phyloP scores from a whole-genome alignment of 2,113 vertebrate species.

The Protobothrops mucrosquamatus region DNA sequence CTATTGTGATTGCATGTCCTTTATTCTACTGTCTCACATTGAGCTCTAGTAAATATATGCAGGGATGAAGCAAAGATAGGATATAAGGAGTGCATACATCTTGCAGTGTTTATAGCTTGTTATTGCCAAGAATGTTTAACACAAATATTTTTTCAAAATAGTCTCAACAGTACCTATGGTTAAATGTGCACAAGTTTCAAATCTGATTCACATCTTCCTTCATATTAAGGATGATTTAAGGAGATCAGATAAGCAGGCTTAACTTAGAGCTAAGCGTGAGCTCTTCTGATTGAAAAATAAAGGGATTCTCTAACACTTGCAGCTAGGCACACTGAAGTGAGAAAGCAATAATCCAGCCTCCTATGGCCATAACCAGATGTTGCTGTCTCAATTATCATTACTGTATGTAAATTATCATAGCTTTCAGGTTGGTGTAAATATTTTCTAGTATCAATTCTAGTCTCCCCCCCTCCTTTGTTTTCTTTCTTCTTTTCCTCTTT shows the following conservation, averaged over 20 bases:
- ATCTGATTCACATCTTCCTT: background rate
- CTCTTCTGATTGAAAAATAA: constrained; percentile 15
- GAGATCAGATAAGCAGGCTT: constrained; percentile 11
- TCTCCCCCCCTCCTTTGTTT: background rate
- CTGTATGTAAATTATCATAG: constrained; percentile 1
- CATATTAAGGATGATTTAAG: constrained; percentile 19
- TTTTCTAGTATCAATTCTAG: constrained; percentile 5
- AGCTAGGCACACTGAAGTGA: constrained; percentile 1
- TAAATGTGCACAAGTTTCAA: background rate
- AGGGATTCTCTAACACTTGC: background rate
- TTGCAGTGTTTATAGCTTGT: constrained; percentile 7
- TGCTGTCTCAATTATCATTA: background rate
- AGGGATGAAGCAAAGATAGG: background rate
- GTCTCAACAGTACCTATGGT: background rate
- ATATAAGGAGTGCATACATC: background rate
- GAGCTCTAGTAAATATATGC: background rate
- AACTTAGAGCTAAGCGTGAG: constrained; percentile 3
- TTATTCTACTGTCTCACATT: background rate
- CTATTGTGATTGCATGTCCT: background rate
- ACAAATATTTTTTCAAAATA: constrained; percentile 9
- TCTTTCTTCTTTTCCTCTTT: background rate
- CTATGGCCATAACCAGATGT: constrained; percentile 24
- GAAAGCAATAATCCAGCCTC: constrained; percentile 14
- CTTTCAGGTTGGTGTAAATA: background rate
- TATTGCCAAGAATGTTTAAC: constrained; percentile 16